Conservation (phyloP, 2,797 vertebrate species). For the Valencia hispanica region DNA sequence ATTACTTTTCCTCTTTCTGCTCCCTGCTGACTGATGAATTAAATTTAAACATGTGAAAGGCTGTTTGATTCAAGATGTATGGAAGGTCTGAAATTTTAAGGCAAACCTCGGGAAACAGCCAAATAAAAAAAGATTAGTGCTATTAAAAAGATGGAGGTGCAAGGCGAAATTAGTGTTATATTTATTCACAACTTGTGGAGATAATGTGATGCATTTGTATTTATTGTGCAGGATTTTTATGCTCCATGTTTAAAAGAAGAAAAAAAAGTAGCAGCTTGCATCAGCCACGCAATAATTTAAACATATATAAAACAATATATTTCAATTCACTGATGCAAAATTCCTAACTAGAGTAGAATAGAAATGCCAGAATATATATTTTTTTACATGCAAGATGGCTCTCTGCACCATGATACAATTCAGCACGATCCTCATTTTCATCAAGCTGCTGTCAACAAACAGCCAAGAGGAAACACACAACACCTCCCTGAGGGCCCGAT, state of each 20-base stretch:
- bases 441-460: constrained; percentile 52
- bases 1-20: constrained; percentile 2
- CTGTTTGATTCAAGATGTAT: constrained; percentile 12
- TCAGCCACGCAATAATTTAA: constrained; percentile 5
- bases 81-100: constrained; percentile 2
- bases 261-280: constrained; percentile 1
- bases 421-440: constrained; percentile 41
- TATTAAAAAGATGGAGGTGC: not conserved
- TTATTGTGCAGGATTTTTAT: not conserved
- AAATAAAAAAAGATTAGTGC: not conserved
- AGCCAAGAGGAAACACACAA: constrained; percentile 42
- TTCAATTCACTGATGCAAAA: constrained; percentile 30
- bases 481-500: constrained; percentile 56
- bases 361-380: constrained; percentile 21
- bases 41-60: constrained; percentile 14
- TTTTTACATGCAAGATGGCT: constrained; percentile 45
- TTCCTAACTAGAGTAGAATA: constrained; percentile 18
- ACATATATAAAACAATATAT: not conserved
- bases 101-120: not conserved
- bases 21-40: constrained; percentile 1
- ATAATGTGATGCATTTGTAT: not conserved
- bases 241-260: constrained; percentile 25
- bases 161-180: not conserved
- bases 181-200: not conserved
- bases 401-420: constrained; percentile 49